Conservation (phyloP, 2,113 vertebrate genomes). For the Brachyhypopomus occidentalis region DNA sequence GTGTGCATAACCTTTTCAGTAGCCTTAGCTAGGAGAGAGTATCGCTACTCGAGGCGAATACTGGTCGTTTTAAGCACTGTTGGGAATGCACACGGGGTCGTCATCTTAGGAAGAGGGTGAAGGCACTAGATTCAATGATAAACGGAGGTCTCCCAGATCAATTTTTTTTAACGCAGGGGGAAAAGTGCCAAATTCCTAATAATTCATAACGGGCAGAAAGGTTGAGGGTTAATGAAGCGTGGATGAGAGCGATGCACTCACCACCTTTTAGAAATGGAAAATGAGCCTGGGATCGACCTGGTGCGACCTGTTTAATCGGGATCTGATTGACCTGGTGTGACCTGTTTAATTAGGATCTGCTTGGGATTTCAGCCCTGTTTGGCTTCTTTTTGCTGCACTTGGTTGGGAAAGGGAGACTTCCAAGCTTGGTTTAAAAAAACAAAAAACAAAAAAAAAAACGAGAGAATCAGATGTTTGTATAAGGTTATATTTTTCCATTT, state of each 20-base stretch:
- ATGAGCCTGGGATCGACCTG: constrained; percentile 21
- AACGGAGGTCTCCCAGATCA: constrained; percentile 44
- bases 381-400: constrained; percentile 82
- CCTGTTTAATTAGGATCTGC: constrained; percentile 63
- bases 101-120: constrained; percentile 12
- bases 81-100: constrained; percentile 28
- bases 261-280: constrained; percentile 30
- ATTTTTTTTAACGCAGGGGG: constrained; percentile 69
- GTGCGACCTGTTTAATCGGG: constrained; percentile 47
- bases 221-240: constrained; percentile 70
- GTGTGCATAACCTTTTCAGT: neutral
- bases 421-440: constrained; percentile 63
- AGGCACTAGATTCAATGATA: constrained; percentile 44
- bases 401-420: constrained; percentile 70
- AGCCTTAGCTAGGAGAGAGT: neutral
- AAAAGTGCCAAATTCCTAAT: constrained; percentile 84
- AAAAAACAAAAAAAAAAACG: constrained; percentile 53
- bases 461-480: constrained; percentile 88
- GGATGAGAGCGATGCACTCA: constrained; percentile 45
- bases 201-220: constrained; percentile 62
- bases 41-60: neutral
- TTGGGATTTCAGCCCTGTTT: constrained; percentile 69
- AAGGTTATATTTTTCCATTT: constrained; percentile 99
- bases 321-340: constrained; percentile 63
- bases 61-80: constrained; percentile 32